Conservation (phyloP, 1,140 invertebrate species). For the Drosophila funebris region DNA sequence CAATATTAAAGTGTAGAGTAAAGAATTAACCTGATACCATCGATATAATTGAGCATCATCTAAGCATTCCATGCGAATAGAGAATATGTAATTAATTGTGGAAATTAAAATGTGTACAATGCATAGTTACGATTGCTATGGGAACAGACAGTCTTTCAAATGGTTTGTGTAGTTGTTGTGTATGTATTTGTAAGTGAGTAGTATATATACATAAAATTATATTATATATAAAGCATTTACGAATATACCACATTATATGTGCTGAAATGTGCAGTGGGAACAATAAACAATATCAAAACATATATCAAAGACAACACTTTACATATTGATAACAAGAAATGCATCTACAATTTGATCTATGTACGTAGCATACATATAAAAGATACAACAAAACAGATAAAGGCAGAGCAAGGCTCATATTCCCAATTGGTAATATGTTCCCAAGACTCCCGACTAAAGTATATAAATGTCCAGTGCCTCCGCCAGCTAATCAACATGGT, state of each 20-base stretch:
- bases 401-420: background rate
- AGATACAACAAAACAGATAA: background rate
- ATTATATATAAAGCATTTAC: slow-evolving; percentile 1
- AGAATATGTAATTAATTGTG: background rate
- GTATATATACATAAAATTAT: slow-evolving; percentile 8
- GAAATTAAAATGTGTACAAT: background rate
- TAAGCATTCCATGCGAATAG: background rate
- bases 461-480: slow-evolving; percentile 66
- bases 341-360: slow-evolving; percentile 20
- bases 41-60: background rate
- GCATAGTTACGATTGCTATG: background rate
- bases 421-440: background rate
- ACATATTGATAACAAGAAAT: slow-evolving; percentile 27
- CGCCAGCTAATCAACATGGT: slow-evolving; percentile 66
- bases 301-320: background rate
- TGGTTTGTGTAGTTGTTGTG: slow-evolving; percentile 2
- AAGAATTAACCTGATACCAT: background rate
- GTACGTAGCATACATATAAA: background rate
- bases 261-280: slow-evolving; percentile 27
- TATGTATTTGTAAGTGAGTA: slow-evolving; percentile 10
- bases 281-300: slow-evolving; percentile 5
- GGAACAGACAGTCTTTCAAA: slow-evolving; percentile 2
- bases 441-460: slow-evolving; percentile 32
- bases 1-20: background rate
- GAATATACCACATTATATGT: slow-evolving; percentile 36